These are phyloP conservation scores for Drosophila peninsularis DNA, from an alignment of 2,888 invertebrate genomes.

Conservation along the genomic window DNA sequence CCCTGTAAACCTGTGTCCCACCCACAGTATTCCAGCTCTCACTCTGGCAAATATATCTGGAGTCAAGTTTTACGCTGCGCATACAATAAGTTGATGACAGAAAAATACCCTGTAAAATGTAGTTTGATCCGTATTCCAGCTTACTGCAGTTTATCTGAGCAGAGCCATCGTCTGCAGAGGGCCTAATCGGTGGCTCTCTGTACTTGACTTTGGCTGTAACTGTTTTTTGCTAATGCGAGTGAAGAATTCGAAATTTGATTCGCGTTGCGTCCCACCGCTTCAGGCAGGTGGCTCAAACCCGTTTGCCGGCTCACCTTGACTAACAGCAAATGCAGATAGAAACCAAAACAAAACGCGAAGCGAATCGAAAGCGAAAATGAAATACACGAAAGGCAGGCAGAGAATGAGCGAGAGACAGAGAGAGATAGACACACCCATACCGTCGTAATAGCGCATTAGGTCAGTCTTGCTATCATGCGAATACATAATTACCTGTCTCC, in stretches of 20 bases:
- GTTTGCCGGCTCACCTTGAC: conserved; percentile 63
- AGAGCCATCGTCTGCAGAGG: no score
- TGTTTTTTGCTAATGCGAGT: conserved; percentile 16
- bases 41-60: neutral
- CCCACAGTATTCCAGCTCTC: neutral
- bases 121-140: neutral
- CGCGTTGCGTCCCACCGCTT: conserved; percentile 22
- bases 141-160: neutral
- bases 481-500: conserved; percentile 14
- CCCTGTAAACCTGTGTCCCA: no score
- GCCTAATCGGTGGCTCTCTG: neutral
- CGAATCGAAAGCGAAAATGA: conserved; percentile 28
- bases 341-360: conserved; percentile 40
- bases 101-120: neutral
- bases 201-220: conserved; percentile 48
- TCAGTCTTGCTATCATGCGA: conserved; percentile 28
- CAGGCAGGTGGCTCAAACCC: conserved; percentile 33
- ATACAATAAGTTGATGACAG: no score
- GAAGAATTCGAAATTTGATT: conserved; percentile 48
- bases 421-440: neutral
- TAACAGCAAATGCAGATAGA: conserved; percentile 41
- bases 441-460: conserved; percentile 24
- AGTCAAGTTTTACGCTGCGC: no score
- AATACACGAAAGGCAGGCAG: conserved; percentile 21
- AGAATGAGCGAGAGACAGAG: neutral